Evolutionary conservation across 2,888 invertebrate species (phyloP), one percentile per base, ranked within the genome.

Genomic region (Meloe dianella): DNA sequence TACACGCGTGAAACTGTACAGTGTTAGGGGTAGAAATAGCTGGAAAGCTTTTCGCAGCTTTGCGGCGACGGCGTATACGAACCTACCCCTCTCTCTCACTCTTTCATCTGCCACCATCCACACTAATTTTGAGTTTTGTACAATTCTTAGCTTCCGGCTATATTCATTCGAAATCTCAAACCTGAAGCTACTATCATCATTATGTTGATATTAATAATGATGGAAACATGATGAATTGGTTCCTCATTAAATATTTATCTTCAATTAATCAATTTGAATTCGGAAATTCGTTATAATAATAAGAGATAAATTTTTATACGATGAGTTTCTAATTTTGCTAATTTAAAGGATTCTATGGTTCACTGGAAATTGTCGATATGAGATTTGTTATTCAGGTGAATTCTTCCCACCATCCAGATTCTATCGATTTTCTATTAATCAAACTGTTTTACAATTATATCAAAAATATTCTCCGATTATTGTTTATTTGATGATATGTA

Each of bases 1-100:
- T 22, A 24, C 68, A 71, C 73, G 73, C 74, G 74, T 61, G 71
- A 67, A 70, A 73, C 75, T 75, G 74, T 74, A 71, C 71, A 68
- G 67, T 66, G 64, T 65, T 59, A 60, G 69, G 72, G 41, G 71
- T 68, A 69, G 71, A 73, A 72, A 70, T 69, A 66, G 65, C 64
- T 64, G 61, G 47, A 58, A 62, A 67, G 65, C 70, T 70, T 77
- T 75, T 75, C 75, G 76, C 75, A 74, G 73, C 74, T 76, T 76
- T 73, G 70, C 69, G 63, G 63, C 73, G 73, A 67, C 66, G 54
- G 54, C 54, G 54, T 54, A 51, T 22, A 64, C 68, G 51, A 12
- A 70, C 73, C 77, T 75, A 73, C 75, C 73, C 73, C 77, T 76
- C 47, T 54, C 41, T 41, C 12, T 17, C 7, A 12, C 41, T 5